Percentiles rank a stretch among this genome's conserved stretches.
These are phyloP conservation scores for Oostethus manadensis DNA, from an alignment of 2,113 vertebrate genomes.

Conservation along the genomic window DNA sequence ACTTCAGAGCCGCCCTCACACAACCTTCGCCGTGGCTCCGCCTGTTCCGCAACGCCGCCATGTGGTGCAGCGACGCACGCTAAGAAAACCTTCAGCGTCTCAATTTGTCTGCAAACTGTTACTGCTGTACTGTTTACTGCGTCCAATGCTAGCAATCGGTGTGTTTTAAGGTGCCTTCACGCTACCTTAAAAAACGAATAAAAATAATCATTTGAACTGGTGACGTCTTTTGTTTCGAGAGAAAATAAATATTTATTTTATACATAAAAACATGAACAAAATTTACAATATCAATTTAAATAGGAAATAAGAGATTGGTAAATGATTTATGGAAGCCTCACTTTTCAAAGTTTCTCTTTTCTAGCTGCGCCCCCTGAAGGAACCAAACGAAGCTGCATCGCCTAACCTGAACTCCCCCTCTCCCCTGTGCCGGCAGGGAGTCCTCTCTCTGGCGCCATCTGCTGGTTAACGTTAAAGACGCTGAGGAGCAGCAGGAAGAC, in stretches of 20 bases:
- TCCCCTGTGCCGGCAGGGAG: constrained; percentile 25
- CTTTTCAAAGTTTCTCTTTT: not conserved
- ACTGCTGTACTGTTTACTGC: not conserved
- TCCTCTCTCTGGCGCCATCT: constrained; percentile 64
- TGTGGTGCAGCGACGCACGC: constrained; percentile 69
- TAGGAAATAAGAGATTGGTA: no score
- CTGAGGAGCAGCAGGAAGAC: constrained; percentile 77
- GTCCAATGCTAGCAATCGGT: no score
- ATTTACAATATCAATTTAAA: constrained; percentile 28
- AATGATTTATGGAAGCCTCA: no score
- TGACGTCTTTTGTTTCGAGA: not conserved
- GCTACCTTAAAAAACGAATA: not conserved
- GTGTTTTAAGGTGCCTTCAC: no score
- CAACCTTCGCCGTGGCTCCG: constrained; percentile 78
- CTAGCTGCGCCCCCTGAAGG: not conserved
- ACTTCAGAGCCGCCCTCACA: constrained; percentile 59
- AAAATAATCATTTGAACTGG: not conserved
- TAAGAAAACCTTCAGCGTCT: not conserved
- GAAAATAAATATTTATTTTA: constrained; percentile 54
- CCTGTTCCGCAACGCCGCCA: constrained; percentile 82
- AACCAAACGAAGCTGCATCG: no score
- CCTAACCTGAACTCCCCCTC: constrained; percentile 43
- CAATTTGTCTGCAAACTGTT: not conserved
- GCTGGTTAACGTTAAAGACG: constrained; percentile 76
- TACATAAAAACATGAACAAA: constrained; percentile 16